A percentile compares a stretch with the other conserved stretches of the same genome.
These are phyloP conservation scores for Perizoma flavofasciatum DNA, from an alignment of 2,888 invertebrate genomes.

Conservation along the genomic window DNA sequence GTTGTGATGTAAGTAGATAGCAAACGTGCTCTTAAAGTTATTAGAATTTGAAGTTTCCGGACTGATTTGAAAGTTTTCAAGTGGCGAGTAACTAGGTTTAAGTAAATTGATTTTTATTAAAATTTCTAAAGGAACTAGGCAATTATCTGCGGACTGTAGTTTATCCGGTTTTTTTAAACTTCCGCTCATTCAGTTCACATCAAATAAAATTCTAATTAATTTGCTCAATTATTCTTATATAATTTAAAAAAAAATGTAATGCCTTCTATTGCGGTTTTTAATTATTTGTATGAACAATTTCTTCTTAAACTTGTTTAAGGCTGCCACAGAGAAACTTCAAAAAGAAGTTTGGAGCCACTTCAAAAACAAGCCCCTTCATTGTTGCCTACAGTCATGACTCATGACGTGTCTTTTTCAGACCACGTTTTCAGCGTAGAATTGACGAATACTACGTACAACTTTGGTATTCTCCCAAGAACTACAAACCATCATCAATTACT, in stretches of 20 bases:
- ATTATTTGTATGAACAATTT: too few relatives aligned
- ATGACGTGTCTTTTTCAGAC: too few relatives aligned
- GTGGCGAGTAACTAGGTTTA: conserved; percentile 43
- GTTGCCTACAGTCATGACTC: too few relatives aligned
- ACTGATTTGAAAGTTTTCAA: conserved; percentile 69
- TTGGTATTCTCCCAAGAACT: conserved; percentile 14
- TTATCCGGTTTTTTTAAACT: conserved; percentile 28
- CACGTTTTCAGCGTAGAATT: not conserved
- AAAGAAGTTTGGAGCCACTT: too few relatives aligned
- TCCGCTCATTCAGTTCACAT: conserved; percentile 21
- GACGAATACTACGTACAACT: conserved; percentile 4
- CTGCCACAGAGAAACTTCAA: too few relatives aligned
- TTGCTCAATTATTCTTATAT: too few relatives aligned
- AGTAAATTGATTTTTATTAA: conserved; percentile 53
- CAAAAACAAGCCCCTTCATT: too few relatives aligned
- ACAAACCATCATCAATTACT: conserved; percentile 42
- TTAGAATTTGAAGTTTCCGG: conserved; percentile 78
- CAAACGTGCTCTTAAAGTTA: conserved; percentile 79
- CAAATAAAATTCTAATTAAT: not conserved
- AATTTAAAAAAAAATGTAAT: too few relatives aligned
- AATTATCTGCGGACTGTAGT: conserved; percentile 32
- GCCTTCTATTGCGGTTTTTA: too few relatives aligned
- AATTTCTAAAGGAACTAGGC: conserved; percentile 43
- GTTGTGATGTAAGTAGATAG: conserved; percentile 74
- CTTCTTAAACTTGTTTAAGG: too few relatives aligned